Evolutionary conservation across 1,140 invertebrate species (phyloP), one percentile per base, ranked within the genome.

Genomic region (Cotesia typhae): DNA sequence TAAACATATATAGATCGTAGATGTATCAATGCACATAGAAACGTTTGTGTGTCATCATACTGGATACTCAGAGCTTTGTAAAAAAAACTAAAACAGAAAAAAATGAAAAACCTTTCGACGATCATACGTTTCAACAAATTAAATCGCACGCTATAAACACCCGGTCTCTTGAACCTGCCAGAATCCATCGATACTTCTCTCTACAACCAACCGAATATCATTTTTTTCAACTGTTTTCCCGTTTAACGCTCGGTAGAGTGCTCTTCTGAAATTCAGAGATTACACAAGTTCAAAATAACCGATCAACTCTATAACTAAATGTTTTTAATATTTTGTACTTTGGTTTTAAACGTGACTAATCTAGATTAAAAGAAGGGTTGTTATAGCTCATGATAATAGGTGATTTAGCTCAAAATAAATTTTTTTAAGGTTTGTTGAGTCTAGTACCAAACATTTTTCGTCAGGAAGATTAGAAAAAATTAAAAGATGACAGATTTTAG

Each of bases 81-180:
- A n/a, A 47, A 36, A 7, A 5, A 9, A 9, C 2, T 9, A 47
- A 47, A 47, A 47, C 6, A 47, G 10, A 47, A 47, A 47, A 41
- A 41, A 41, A 41, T 7, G 38, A 47, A 47, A 47, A 47, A 47
- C 41, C 41, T n/a, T 64, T 14, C 51, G 9, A 71, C 52, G 61
- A 71, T 71, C 51, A 65, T 71, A 71, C 41, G 51, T 71, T 65
- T 65, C 70, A 61, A 52, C 35, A 61, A 63, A 71, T 65, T 71
- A 52, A 71, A 65, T 65, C 51, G 52, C 70, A 14, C 47, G 36
- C 60, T 35, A 64, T 65, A 71, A 65, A 65, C 51, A 63, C 60
- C 47, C 47, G 28, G 51, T 17, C 59, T 63, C 17, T 52, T 36
- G 10, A 63, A 64, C 47, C 69, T 36, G 61, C 47, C 63, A 63